Evolutionary conservation across 2,113 vertebrate species (phyloP), one percentile per base, ranked within the genome.

Genomic region (Psephotus haematonotus): DNA sequence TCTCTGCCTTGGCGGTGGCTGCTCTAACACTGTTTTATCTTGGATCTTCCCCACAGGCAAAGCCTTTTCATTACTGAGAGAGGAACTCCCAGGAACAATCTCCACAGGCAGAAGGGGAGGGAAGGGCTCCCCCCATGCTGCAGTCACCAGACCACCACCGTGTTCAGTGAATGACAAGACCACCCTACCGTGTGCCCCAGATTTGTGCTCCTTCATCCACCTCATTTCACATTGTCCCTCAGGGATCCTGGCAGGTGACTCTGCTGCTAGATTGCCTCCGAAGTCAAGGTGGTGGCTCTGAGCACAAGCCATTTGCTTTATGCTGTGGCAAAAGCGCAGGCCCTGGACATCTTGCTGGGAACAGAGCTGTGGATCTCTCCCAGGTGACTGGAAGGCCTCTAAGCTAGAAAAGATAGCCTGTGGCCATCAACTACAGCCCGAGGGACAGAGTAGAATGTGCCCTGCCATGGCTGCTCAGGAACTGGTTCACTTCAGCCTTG

Each of bases 31-130:
- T 29, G 0, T 31, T 96, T 95, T 96, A 96, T 95, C 96, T 95
- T 1, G 64, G 35, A 95, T 97, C 96, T 80, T 81, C 82, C 96
- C 96, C 86, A 85, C 77, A 37, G 96, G 96, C 94, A 68, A 86
- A 94, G 74, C 82, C 93, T 97, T 94, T 95, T 96, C 91, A 94
- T 95, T 93, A 87, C 88, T 74, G 5, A 0, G 49, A 69, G 87
- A 95, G 95, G 92, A 97, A 87, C 94, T 95, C 93, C 91, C 95
- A 71, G 90, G 37, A 88, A 76, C 62, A 11, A 17, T 2, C 24
- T 3, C 8, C 65, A 47, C 39, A 9, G 76, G 64, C 86, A 18
- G 44, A 20, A 70, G 53, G 68, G 59, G 11, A 35, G 49, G 75
- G 85, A 49, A 60, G 11, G 55, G 69, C 64, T 74, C 76, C 35